Evolutionary conservation across 2,797 vertebrate genomes (phyloP).

Genomic region (Florisuga fusca): DNA sequence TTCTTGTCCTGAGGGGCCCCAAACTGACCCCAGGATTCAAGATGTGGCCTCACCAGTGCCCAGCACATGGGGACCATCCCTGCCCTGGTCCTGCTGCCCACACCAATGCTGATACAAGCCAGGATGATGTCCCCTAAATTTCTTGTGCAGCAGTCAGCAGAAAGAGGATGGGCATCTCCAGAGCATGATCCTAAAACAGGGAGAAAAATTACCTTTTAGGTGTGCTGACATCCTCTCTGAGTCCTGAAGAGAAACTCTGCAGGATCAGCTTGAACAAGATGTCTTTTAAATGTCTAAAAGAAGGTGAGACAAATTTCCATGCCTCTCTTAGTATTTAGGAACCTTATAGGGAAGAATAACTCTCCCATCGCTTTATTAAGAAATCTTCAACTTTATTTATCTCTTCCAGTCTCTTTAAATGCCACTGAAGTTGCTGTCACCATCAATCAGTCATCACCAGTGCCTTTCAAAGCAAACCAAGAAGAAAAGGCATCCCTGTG

Average conservation of each 20-base stretch:
- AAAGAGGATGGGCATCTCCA: neutral
- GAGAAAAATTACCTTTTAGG: neutral
- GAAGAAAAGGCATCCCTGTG: neutral
- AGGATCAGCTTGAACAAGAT: neutral
- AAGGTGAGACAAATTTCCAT: neutral
- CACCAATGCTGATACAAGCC: too few relatives aligned
- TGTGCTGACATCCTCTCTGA: neutral
- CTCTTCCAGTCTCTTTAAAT: constrained; percentile 41
- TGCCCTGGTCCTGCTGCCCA: too few relatives aligned
- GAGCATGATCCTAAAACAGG: neutral
- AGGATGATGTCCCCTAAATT: neutral
- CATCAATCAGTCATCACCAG: constrained; percentile 40
- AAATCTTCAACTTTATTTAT: constrained; percentile 40
- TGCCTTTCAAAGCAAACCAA: neutral
- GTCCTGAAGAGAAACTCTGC: neutral
- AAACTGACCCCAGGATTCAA: too few relatives aligned
- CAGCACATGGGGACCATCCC: too few relatives aligned
- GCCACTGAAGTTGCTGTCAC: constrained; percentile 46
- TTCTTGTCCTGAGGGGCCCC: too few relatives aligned
- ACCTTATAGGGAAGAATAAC: neutral
- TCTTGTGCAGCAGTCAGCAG: neutral
- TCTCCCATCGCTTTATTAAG: neutral
- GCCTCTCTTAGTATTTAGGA: neutral
- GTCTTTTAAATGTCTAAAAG: neutral
- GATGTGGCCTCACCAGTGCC: too few relatives aligned